Conservation (phyloP, 2,797 vertebrate species). For the Mico argentatus region DNA sequence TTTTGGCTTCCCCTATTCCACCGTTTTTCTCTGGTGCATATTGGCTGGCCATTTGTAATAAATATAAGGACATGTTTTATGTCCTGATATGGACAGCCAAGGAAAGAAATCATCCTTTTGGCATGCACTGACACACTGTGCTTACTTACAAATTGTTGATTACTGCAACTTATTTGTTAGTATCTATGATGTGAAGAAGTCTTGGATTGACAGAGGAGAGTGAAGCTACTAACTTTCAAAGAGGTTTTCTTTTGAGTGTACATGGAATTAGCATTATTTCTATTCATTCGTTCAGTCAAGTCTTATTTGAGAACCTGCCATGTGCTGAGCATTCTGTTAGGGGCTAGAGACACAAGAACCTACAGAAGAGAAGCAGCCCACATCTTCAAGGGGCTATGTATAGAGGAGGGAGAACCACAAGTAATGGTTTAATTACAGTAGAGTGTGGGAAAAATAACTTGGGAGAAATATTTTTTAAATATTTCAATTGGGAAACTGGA, state of each 20-base stretch:
- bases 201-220: background rate
- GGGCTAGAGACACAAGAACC: background rate
- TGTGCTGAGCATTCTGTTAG: background rate
- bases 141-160: background rate
- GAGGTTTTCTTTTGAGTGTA: background rate
- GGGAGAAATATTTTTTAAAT: background rate
- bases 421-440: background rate
- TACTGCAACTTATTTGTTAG: background rate
- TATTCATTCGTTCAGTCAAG: background rate
- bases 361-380: background rate
- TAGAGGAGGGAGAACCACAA: background rate
- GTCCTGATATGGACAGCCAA: background rate
- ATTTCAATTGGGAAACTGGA: conserved; percentile 11
- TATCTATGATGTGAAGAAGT: background rate
- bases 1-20: background rate
- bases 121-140: background rate
- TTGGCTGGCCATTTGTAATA: background rate
- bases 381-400: background rate
- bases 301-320: background rate
- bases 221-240: background rate
- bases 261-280: background rate
- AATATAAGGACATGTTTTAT: background rate
- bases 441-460: background rate
- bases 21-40: background rate
- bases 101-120: background rate